Base-by-base conservation (phyloP, 1,140 invertebrate species). In the Aplysia californica region DNA sequence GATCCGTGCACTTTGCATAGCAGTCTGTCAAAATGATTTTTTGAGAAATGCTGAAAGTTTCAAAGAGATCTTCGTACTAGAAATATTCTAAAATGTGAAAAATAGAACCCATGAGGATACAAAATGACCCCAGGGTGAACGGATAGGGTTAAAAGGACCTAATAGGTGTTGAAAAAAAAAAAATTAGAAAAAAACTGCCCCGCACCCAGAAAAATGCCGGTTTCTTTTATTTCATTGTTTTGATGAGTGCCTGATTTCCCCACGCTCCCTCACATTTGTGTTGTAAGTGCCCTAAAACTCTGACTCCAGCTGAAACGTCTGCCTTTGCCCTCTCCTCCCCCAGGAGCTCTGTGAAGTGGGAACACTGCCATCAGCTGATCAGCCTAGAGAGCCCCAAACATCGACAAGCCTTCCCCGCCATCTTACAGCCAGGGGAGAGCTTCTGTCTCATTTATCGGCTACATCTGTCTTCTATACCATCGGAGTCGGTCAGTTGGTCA, bases 381-480 rank as follows among this genome's bases (percentile, higher is more conserved):
- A 56, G 31, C 41, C 56, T 73, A 36, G 70, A 73, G 41, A 31
- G 38, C 21, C 70, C 70, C 41, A 73, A 29, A 29, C 10, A 31
- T 29, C 38, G 36, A n/a, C 55, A 23, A 29, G 56, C 56, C 29
- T 73, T 73, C 41, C 70, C 70, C 41, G 70, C 50, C n/a, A 73
- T 73, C 3, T 31, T 73, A 36, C 59, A 58, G 26, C 56, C 70
- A 61, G 38, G 55, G 31, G 77, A 75, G 56, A 66, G 75, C 29
- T 39, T 78, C 23, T 67, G 50, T 33, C 72, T 78, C 29, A 70
- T 78, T 21, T 78, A 78, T 55, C 44, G 72, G 33, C 41, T 75
- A 15, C 61, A 78, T 67, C 71, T 75, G 33, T 78, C 77, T 23
- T 69, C 77, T 20, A 36, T 75, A 10, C 29, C 71, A 15, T 74